Base-by-base conservation (phyloP, 1,140 invertebrate species). In the Ceratina japonica region DNA sequence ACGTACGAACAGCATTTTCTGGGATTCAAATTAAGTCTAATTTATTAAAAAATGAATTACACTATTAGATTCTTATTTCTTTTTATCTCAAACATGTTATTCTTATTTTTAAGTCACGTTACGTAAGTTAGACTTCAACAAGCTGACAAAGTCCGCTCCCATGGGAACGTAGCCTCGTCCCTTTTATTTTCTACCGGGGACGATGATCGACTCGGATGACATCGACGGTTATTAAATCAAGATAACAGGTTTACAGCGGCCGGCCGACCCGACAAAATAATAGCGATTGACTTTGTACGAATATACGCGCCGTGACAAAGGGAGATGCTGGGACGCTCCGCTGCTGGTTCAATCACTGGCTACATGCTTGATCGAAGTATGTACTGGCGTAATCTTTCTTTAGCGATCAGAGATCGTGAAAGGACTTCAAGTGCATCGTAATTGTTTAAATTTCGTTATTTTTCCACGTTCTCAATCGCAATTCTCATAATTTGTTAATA, bases 211-310 rank as follows among this genome's bases (percentile, higher is more conserved):
- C 56, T 84, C 77, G 78, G 79, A 88, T 88, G 87, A 89, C 87
- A 89, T 89, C 86, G 87, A 89, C 87, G 83, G 85, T 89, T 88
- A 89, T 89, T 89, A 81, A 88, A 89, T 89, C 88, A 86, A 88
- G 88, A 89, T 89, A 89, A 77, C 77, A 61, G 75, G 51, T 81
- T 80, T 83, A 79, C 70, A 70, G 27, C 69, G 59, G 24, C 20
- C 77, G 73, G 37, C 70, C 81, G 65, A 69, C 37, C 37, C 37
- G 37, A 44, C 5, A 10, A 84, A 87, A 88, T 80, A 84, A 82
- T 88, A 81, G 81, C 80, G 81, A 73, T 75, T 44, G 73, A 83
- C 72, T 85, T 81, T 87, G 70, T 81, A 78, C 72, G 81, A 88
- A 86, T 86, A 80, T 75, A 63, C 61, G 22, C 62, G 64, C 64